A percentile compares a stretch with the other conserved stretches of the same genome.
Evolutionary conservation across 2,113 vertebrate genomes (phyloP).

Genomic region (Eurypyga helias): DNA sequence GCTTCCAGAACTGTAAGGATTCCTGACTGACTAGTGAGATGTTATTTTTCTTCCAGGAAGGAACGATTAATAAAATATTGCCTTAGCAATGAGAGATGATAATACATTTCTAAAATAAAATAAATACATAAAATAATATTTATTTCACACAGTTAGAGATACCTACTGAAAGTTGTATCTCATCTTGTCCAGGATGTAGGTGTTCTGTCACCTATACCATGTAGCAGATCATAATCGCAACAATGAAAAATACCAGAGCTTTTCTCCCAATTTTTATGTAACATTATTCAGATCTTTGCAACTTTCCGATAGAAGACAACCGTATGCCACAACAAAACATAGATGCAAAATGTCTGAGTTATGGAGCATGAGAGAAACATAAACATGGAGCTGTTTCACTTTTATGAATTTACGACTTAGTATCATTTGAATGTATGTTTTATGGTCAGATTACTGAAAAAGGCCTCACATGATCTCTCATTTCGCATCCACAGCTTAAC

Average conservation of each 20-base stretch:
- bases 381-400: conserved; percentile 39
- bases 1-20: not conserved
- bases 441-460: conserved; percentile 16
- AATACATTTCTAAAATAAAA: conserved; percentile 44
- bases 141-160: conserved; percentile 16
- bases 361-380: conserved; percentile 35
- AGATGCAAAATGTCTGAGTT: conserved; percentile 33
- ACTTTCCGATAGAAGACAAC: conserved; percentile 28
- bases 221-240: not conserved
- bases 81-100: conserved; percentile 8
- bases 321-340: conserved; percentile 31
- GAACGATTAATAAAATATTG: conserved; percentile 50
- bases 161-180: conserved; percentile 21
- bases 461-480: conserved; percentile 6
- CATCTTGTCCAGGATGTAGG: conserved; percentile 27
- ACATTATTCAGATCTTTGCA: conserved; percentile 41
- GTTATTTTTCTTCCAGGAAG: conserved; percentile 18
- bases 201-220: conserved; percentile 26
- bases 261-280: conserved; percentile 38
- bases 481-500: conserved; percentile 27
- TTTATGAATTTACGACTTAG: conserved; percentile 44
- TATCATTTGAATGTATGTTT: conserved; percentile 34
- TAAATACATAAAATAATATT: conserved; percentile 47
- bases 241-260: conserved; percentile 42
- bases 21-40: not conserved